Evolutionary conservation across 1,140 invertebrate genomes (phyloP).

Genomic region (Drosophila simulans): DNA sequence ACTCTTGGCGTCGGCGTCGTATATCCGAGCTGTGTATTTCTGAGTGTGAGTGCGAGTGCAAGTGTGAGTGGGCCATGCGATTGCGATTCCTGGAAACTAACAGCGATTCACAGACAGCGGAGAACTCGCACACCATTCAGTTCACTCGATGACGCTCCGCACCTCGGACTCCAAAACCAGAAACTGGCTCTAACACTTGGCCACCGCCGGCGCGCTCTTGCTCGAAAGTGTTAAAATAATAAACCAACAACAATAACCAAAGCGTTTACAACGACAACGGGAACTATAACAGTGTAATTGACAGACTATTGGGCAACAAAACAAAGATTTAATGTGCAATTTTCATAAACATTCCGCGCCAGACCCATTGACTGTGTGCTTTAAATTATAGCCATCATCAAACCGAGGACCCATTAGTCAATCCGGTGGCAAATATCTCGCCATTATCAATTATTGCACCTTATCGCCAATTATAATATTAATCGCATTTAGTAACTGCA

Average conservation of each 20-base stretch:
- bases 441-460: slow-evolving; percentile 33
- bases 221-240: slow-evolving; percentile 79
- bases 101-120: slow-evolving; percentile 83
- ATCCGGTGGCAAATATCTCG: slow-evolving; percentile 29
- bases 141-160: slow-evolving; percentile 78
- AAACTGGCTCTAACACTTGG: slow-evolving; percentile 41
- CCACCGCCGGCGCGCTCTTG: slow-evolving; percentile 59
- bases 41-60: background rate
- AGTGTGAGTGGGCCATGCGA: slow-evolving; percentile 41
- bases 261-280: slow-evolving; percentile 27
- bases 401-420: slow-evolving; percentile 17
- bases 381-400: slow-evolving; percentile 61
- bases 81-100: slow-evolving; percentile 84
- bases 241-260: slow-evolving; percentile 64
- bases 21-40: background rate
- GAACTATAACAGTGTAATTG: slow-evolving; percentile 58
- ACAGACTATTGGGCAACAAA: slow-evolving; percentile 40
- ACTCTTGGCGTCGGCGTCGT: slow-evolving; percentile 54
- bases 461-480: slow-evolving; percentile 13
- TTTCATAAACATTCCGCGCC: slow-evolving; percentile 63
- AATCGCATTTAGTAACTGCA: slow-evolving; percentile 13
- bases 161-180: slow-evolving; percentile 36
- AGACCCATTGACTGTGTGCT: slow-evolving; percentile 45
- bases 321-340: slow-evolving; percentile 50
- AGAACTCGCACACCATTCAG: slow-evolving; percentile 84